phyloP scores from a whole-genome alignment of 2,797 vertebrate genomes.

The Labeo calbasu region DNA sequence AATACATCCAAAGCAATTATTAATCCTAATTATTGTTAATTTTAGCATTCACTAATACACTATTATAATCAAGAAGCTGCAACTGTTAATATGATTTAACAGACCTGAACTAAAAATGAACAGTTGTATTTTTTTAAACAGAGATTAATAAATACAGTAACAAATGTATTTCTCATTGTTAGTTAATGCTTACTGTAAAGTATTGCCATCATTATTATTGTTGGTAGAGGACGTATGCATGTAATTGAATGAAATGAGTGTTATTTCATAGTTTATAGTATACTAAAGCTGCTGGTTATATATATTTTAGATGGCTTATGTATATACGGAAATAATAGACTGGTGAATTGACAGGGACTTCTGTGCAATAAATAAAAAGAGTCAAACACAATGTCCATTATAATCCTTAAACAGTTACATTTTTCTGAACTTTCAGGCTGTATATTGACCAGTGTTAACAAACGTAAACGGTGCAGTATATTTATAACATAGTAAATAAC shows the following conservation, averaged over 20 bases:
- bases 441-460: not conserved
- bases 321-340: not conserved
- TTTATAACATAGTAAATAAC: not conserved
- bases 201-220: not conserved
- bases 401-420: not conserved
- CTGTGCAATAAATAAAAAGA: constrained; percentile 18
- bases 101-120: not conserved
- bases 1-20: not conserved
- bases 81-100: not conserved
- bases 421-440: not conserved
- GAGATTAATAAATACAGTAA: not conserved
- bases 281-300: not conserved
- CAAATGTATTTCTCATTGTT: not conserved
- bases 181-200: not conserved
- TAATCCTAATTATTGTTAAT: not conserved
- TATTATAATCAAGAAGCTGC: not conserved
- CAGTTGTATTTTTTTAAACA: not conserved
- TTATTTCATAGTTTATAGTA: not conserved
- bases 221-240: not conserved
- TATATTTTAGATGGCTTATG: not conserved
- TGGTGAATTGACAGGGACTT: not conserved
- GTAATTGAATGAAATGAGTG: not conserved
- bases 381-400: not conserved
- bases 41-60: not conserved
- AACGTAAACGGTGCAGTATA: not conserved